Evolutionary conservation across 37 sponge, comb jelly and placozoan genomes (phyloP).

Genomic region (Haliclona indistincta): DNA sequence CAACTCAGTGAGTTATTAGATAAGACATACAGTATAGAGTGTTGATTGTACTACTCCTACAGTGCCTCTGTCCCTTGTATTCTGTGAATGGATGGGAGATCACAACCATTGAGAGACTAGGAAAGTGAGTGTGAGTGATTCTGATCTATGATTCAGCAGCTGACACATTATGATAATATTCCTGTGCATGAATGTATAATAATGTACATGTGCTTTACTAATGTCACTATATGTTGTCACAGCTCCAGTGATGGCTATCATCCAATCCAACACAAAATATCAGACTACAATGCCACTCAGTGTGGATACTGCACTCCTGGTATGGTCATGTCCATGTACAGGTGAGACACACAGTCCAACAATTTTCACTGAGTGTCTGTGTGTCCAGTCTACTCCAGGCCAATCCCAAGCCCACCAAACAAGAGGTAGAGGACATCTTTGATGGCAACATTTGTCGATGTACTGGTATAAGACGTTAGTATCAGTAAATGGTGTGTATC

Average conservation of each 20-base stretch:
- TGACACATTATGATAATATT: neutral
- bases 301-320: slow-evolving; percentile 81
- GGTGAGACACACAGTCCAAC: too few species aligned
- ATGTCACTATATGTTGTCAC: neutral
- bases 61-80: slow-evolving; percentile 79
- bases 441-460: slow-evolving; percentile 70
- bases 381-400: slow-evolving; percentile 20
- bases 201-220: neutral
- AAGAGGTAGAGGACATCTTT: slow-evolving; percentile 42
- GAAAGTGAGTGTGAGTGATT: slow-evolving; percentile 46
- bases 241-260: slow-evolving; percentile 20
- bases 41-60: neutral
- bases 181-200: neutral
- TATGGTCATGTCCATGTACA: slow-evolving; percentile 74
- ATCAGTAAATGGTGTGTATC: too few species aligned
- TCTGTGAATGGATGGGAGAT: slow-evolving; percentile 74
- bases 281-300: slow-evolving; percentile 61
- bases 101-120: slow-evolving; percentile 80
- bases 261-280: slow-evolving; percentile 42
- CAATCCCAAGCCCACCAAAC: slow-evolving; percentile 29
- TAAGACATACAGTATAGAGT: neutral
- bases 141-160: neutral
- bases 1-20: slow-evolving; percentile 63
- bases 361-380: neutral
- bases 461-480: slow-evolving; percentile 27